A percentile compares a stretch with the other conserved stretches of the same genome.
These are phyloP conservation scores for Pterois miles DNA, from an alignment of 2,797 vertebrate species.

Conservation along the genomic window DNA sequence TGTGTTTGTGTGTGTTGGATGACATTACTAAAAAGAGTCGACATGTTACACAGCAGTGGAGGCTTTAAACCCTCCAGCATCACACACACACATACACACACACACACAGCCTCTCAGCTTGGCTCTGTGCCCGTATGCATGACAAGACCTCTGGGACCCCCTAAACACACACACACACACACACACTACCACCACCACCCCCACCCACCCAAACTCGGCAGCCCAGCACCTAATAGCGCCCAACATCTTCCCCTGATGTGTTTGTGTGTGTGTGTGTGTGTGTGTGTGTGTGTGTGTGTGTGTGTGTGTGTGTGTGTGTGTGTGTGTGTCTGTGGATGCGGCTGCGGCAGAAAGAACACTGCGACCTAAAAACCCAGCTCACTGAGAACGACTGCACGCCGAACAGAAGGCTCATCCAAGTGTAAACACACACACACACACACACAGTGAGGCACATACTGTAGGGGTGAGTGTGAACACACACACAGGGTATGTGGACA, in stretches of 20 bases:
- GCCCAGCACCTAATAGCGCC: conserved; percentile 56
- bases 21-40: conserved; percentile 74
- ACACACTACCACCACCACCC: conserved; percentile 12
- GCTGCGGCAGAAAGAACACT: conserved; percentile 72
- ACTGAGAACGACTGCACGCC: conserved; percentile 69
- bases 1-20: conserved; percentile 42
- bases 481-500: conserved; percentile 19
- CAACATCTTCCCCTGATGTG: conserved; percentile 66
- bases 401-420: conserved; percentile 81
- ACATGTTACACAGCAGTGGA: conserved; percentile 74
- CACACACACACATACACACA: conserved; percentile 38
- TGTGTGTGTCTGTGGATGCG: conserved; percentile 14
- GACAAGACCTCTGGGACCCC: conserved; percentile 72
- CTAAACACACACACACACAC: conserved; percentile 35
- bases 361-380: conserved; percentile 83
- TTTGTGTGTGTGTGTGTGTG: conserved; percentile 9
- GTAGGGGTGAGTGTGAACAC: conserved; percentile 25
- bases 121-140: conserved; percentile 57
- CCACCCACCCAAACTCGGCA: conserved; percentile 50
- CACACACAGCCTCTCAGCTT: conserved; percentile 55
- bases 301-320: conserved; percentile 32
- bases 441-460: conserved; percentile 1
- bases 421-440: conserved; percentile 66
- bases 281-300: conserved; percentile 22
- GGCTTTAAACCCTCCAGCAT: conserved; percentile 50